Evolutionary conservation across 2,888 invertebrate species (phyloP), one percentile per base, ranked within the genome.

Genomic region (Dyspetes luteomarginatus): DNA sequence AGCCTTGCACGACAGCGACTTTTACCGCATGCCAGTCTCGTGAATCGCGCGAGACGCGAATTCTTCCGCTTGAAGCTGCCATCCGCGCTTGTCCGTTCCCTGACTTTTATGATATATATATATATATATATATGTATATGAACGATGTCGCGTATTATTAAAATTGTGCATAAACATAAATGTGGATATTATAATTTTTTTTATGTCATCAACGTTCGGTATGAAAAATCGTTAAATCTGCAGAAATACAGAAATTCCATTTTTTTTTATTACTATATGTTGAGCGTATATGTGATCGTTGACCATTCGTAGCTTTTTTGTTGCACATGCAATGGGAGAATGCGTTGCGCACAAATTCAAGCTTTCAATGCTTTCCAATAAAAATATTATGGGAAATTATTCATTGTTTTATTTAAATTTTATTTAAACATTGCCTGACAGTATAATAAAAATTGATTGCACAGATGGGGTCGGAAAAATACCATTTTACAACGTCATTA

Each of bases 1-100:
- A 84, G 82, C 77, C 74, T 73, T 65, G 76, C 73, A 65, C 71
- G 71, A 52, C 55, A 48, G 41, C 62, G 80, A 80, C 72, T 80
- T 80, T 80, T 80, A 80, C 80, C 75, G 72, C 80, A 50, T 60
- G 65, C 72, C 26, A 4, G 19, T 41, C 58, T 75, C 60, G 67
- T 55, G 71, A 43, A 67, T 45, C 65, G 58, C 17, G 60, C 58
- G 75, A 67, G 58, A 72, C 24, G 52, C 74, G 62, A 65, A 52
- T 58, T 50, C 43, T 12, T 12, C 7, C 50, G 75, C 71, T 69
- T 71, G 36, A 41, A 45, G 36, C 71, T 24, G 43, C 75, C 75
- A 43, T 60, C 55, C 26, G 22, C 30, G 28, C 52, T 75, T 60
- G 71, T 55, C 19, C 17, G 69, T 43, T 75, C 30, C 19, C 12